Evolutionary conservation across 2,888 invertebrate genomes (phyloP).

Genomic region (Camptogramma bilineatum): DNA sequence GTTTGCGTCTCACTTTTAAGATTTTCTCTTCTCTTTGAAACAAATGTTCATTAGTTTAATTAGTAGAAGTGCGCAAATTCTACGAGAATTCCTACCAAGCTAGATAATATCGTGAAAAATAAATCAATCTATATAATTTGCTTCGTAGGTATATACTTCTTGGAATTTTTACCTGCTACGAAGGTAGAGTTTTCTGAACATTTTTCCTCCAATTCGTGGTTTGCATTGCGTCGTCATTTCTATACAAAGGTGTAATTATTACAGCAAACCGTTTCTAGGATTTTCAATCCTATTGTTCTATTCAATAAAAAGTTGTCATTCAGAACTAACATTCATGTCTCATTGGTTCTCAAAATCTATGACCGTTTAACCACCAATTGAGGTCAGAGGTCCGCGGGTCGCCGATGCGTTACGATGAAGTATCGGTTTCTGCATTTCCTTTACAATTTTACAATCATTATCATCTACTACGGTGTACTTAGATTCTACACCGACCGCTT

Average conservation of each 20-base stretch:
- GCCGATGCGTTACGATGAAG: conserved; percentile 21
- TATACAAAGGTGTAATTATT: conserved; percentile 7
- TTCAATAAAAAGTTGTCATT: conserved; percentile 1
- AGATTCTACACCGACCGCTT: conserved; percentile 28
- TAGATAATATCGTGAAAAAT: not conserved
- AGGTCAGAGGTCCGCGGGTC: conserved; percentile 17
- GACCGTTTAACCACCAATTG: conserved; percentile 13
- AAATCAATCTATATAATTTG: not conserved
- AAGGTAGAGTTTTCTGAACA: conserved; percentile 3
- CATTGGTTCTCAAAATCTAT: conserved; percentile 9
- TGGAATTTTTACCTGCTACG: conserved; percentile 7
- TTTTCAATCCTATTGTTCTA: conserved; percentile 11
- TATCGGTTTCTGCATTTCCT: conserved; percentile 23
- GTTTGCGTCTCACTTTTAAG: no score
- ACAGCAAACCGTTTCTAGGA: not conserved
- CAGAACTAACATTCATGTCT: conserved; percentile 5
- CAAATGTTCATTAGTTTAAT: no score
- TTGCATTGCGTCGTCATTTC: conserved; percentile 5
- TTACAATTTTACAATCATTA: conserved; percentile 25
- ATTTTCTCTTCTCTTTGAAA: no score
- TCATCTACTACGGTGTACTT: no score
- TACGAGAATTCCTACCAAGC: no score
- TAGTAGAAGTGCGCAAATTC: no score
- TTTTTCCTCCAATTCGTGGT: conserved; percentile 12
- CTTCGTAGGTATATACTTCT: not conserved